Evolutionary conservation across 2,113 vertebrate species (phyloP), one percentile per base, ranked within the genome.

Genomic region (Burhinus bistriatus): DNA sequence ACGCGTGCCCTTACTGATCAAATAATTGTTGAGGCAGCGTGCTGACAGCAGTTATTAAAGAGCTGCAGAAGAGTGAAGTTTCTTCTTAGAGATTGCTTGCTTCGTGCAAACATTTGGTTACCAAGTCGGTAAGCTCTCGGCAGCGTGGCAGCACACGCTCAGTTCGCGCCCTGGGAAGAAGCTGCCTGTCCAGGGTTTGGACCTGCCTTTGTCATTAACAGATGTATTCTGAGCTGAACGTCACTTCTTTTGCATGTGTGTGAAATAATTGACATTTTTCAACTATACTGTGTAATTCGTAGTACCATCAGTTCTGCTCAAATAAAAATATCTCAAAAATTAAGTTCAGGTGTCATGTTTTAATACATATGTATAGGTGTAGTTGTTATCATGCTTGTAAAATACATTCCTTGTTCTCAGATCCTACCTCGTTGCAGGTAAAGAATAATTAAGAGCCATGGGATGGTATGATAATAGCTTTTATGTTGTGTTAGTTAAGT

Each of bases 91-190:
- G 8, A 0, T 8, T 1, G 10, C n/a, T 30, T 9, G 14, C 30
- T 17, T 18, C 2, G 0, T 14, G 40, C 32, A 9, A 6, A 4
- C 5, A 2, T 30, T 42, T 36, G 44, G 1, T 8, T 23, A 9
- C 22, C 6, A 1, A 2, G 44, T 5, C 58, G 2, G 2, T 12
- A 3, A 11, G 29, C 44, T 17, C 38, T 13, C 36, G 2, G 0
- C 0, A 18, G 23, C 2, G 4, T 2, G 15, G 16, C 15, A 19
- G 13, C 40, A 2, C 32, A 4, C 9, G 30, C 25, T 15, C 32
- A 1, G 64, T 9, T 36, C 11, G 0, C 38, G 38, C 5, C 0
- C 47, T 22, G 76, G 23, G 38, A 17, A 13, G 38, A 7, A 14
- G 5, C 36, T 19, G 32, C 27, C 49, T 5, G 1, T 6, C 13